Percentiles rank a stretch among this genome's conserved stretches.
These are phyloP conservation scores for Apotomis betuletana DNA, from an alignment of 2,888 invertebrate genomes.

Conservation along the genomic window DNA sequence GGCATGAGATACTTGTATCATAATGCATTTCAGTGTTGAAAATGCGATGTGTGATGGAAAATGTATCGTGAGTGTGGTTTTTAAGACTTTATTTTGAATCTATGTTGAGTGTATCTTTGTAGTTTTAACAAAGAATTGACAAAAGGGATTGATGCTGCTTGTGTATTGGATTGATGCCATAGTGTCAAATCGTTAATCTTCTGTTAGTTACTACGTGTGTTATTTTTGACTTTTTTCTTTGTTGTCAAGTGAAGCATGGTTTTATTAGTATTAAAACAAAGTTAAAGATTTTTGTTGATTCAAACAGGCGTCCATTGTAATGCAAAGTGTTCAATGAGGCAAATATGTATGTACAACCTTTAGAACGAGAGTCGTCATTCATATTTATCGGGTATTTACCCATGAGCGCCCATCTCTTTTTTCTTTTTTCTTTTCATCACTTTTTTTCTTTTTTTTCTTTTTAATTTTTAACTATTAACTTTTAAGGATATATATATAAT, in stretches of 20 bases:
- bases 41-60: conserved; percentile 4
- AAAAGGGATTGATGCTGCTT: conserved; percentile 24
- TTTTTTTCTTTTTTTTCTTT: too few relatives aligned
- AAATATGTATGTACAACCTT: too few relatives aligned
- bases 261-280: neutral
- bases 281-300: neutral
- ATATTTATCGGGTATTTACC: too few relatives aligned
- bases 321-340: too few relatives aligned
- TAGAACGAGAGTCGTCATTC: too few relatives aligned
- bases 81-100: conserved; percentile 6
- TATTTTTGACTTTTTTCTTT: neutral
- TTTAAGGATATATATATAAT: too few relatives aligned
- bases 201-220: conserved; percentile 16
- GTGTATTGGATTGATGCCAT: conserved; percentile 37
- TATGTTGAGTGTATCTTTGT: conserved; percentile 1
- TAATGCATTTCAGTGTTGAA: neutral
- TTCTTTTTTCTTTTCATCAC: too few relatives aligned
- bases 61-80: conserved; percentile 2
- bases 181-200: conserved; percentile 18
- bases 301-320: too few relatives aligned
- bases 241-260: neutral
- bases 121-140: conserved; percentile 28
- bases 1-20: neutral
- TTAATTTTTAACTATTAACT: too few relatives aligned
- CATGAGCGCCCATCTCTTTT: too few relatives aligned